Conservation (phyloP, 2,797 vertebrate genomes). For the Typhlichthys subterraneus region DNA sequence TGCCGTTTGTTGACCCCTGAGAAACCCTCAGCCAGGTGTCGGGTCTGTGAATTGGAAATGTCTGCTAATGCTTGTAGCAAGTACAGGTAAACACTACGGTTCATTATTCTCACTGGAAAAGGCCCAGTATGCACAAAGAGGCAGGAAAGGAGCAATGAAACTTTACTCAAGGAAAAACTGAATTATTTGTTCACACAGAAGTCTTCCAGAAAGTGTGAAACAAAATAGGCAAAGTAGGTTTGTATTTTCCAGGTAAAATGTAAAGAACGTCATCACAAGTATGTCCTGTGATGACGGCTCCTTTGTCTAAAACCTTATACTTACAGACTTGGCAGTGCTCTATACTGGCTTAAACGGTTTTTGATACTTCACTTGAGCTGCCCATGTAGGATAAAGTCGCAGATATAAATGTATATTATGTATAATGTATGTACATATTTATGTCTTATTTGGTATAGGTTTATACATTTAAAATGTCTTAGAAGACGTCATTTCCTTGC, state of each 20-base stretch:
- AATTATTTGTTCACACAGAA: no score
- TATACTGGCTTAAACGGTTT: conserved; percentile 11
- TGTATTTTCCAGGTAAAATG: no score
- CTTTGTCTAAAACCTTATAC: neutral
- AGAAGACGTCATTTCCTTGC: no score
- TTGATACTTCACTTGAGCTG: conserved; percentile 17
- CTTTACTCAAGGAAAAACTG: conserved; percentile 17
- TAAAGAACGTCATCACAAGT: no score
- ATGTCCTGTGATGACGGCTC: neutral
- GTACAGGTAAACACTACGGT: no score
- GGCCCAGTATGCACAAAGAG: conserved; percentile 30
- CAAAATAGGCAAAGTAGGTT: no score
- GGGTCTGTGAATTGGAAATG: neutral
- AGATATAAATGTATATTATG: neutral
- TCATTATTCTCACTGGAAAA: conserved; percentile 9
- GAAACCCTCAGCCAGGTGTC: neutral
- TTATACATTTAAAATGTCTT: neutral
- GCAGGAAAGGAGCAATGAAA: conserved; percentile 40
- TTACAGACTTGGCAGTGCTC: conserved; percentile 19
- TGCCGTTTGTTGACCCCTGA: neutral
- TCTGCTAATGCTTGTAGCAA: conserved; percentile 3
- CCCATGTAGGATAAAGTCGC: conserved; percentile 4
- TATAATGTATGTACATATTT: no score
- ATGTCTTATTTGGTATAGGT: neutral
- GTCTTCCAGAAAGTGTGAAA: no score